Evolutionary conservation across 23 tunicate genomes (phyloP).

Genomic region (Oikopleura dioica): DNA sequence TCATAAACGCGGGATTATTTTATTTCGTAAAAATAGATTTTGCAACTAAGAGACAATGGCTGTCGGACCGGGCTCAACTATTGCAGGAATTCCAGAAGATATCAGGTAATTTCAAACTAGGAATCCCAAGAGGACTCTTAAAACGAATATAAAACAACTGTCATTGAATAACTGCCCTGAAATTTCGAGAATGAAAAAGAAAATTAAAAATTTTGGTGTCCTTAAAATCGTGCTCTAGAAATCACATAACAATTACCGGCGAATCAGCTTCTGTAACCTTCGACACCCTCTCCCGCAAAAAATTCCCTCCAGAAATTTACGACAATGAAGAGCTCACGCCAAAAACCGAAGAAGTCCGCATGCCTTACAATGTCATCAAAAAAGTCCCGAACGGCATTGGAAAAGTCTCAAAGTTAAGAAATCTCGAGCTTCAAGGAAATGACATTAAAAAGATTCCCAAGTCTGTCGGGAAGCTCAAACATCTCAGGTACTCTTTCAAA

Average conservation of each 20-base stretch:
- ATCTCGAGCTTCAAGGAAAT: conserved; percentile 63
- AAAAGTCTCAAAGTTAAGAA: conserved; percentile 27
- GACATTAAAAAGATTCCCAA: conserved; percentile 23
- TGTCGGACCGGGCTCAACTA: conserved; percentile 6
- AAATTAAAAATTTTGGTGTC: too few relatives aligned
- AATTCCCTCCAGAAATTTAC: conserved; percentile 74
- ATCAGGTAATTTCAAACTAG: too few relatives aligned
- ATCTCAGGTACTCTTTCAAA: too few relatives aligned
- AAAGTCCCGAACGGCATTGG: conserved; percentile 46
- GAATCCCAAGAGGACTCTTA: too few relatives aligned
- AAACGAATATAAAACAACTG: too few relatives aligned
- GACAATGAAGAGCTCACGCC: conserved; percentile 81
- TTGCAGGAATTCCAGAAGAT: conserved; percentile 3
- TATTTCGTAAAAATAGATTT: too few relatives aligned
- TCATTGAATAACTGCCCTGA: too few relatives aligned
- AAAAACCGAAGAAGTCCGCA: conserved; percentile 31
- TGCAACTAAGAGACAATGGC: too few relatives aligned
- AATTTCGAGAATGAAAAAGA: too few relatives aligned
- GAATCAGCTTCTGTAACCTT: not conserved
- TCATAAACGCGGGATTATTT: too few relatives aligned
- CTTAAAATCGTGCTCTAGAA: too few relatives aligned
- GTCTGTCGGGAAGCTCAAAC: not conserved
- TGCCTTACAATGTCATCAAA: conserved; percentile 64
- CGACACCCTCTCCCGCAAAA: conserved; percentile 16
- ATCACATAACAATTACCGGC: not conserved